These are phyloP conservation scores for Cheilosia pagana DNA, from an alignment of 2,888 invertebrate species.

Conservation along the genomic window DNA sequence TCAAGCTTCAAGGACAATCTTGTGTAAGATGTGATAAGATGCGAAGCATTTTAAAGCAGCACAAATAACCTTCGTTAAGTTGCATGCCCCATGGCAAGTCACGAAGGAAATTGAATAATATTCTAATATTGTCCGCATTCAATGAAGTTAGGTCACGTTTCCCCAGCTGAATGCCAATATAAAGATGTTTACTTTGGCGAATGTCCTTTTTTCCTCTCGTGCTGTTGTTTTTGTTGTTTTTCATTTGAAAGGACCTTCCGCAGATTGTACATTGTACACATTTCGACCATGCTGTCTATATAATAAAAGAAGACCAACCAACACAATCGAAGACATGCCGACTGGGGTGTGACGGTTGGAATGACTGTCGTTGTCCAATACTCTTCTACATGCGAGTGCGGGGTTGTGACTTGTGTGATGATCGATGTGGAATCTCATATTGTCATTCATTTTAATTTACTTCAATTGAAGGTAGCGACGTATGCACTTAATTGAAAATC, in stretches of 20 bases:
- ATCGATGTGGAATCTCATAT: constrained; percentile 33
- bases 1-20: background rate
- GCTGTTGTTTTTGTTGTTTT: background rate
- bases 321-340: too few species aligned
- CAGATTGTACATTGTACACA: background rate
- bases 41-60: constrained; percentile 12
- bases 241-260: constrained; percentile 5
- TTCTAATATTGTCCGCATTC: constrained; percentile 32
- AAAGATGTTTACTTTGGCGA: constrained; percentile 8
- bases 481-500: constrained; percentile 49
- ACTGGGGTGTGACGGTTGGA: too few species aligned
- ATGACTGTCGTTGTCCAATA: too few species aligned
- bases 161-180: background rate
- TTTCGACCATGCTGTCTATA: too few species aligned
- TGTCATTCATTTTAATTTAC: constrained; percentile 52
- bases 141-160: constrained; percentile 43
- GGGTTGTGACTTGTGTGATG: constrained; percentile 33
- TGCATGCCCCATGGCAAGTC: constrained; percentile 26
- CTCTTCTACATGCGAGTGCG: background rate
- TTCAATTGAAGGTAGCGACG: constrained; percentile 40
- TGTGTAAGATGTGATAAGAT: constrained; percentile 1
- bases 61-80: constrained; percentile 36
- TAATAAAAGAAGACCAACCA: too few species aligned
- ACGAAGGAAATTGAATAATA: constrained; percentile 31
- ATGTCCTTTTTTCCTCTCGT: background rate